Base-by-base conservation (phyloP, 1,140 invertebrate species). In the Holcopasites calliopsidis region DNA sequence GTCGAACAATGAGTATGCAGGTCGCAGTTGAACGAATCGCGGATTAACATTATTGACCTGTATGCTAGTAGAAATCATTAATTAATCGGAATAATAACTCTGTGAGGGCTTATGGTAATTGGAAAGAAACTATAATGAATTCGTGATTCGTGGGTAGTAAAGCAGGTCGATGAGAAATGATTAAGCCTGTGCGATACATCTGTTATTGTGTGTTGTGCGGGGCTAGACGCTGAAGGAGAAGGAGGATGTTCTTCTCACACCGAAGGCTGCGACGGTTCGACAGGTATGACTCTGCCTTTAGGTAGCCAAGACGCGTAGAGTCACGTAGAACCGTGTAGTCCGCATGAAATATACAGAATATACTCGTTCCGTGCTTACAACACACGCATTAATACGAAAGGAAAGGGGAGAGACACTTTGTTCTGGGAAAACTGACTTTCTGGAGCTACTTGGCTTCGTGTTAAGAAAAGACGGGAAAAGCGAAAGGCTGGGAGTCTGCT, bases 251-350 rank as follows among this genome's bases (percentile, higher is more conserved):
- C 95, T 88, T 96, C 95, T 91, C 95, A 96, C 92, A 95, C 95
- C 88, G 95, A 96, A 92, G 95, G 95, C 93, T 96, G 95, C 94
- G 95, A 96, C 93, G 95, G 95, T 92, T 95, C 95, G 92, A 95
- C 95, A 96, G 95, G 95, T 95, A 94, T 90, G 88, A 88, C 83
- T 83, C 85, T 84, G 88, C 88, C 90, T 91, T 90, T 86, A 89
- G 88, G 85, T 89, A 91, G 86, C 88, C 82, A 72, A n/a, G n/a
- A 62, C 76, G 80, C 77, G 75, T 88, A 85, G 80, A 85, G 84
- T 89, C 84, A 82, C 84, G 80, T 90, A 90, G 89, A 86, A 84
- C 64, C 76, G 79, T 81, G 68, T 78, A 85, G 79, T 80, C 71
- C 79, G 84, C 84, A 86, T 86, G 84, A 72, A 80, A 42, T 85